These are phyloP conservation scores for Machimus rusticus DNA, from an alignment of 2,888 invertebrate species.

Conservation along the genomic window DNA sequence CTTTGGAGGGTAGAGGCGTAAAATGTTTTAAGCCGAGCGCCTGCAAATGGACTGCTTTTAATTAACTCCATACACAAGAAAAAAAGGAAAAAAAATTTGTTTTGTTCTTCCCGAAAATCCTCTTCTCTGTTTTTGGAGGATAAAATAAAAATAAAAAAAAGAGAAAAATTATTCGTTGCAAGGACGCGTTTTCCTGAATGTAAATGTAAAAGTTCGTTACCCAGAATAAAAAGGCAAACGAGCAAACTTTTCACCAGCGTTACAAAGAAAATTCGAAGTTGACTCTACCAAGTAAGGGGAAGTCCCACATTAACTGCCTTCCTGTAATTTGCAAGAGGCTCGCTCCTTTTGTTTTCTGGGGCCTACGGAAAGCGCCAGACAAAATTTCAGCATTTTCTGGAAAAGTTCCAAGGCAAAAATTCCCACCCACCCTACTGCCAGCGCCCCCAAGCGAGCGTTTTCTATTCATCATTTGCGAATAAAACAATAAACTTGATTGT, in stretches of 20 bases:
- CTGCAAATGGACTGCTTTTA: neutral
- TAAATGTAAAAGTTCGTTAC: neutral
- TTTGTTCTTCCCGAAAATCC: neutral
- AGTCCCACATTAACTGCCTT: constrained; percentile 25
- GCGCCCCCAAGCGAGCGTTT: neutral
- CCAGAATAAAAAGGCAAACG: neutral
- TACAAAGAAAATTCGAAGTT: constrained; percentile 9
- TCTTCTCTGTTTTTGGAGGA: neutral
- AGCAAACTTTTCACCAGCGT: neutral
- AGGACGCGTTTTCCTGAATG: neutral
- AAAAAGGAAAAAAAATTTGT: neutral
- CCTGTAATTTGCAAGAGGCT: constrained; percentile 13
- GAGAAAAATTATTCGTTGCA: neutral
- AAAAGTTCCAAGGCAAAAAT: constrained; percentile 22
- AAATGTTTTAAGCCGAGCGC: neutral
- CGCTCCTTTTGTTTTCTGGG: neutral
- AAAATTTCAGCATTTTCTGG: constrained; percentile 6
- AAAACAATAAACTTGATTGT: constrained; percentile 34
- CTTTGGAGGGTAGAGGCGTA: neutral
- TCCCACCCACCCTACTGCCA: neutral
- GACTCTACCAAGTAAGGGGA: neutral
- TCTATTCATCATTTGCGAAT: constrained; percentile 23
- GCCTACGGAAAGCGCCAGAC: constrained; percentile 7
- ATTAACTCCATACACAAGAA: neutral
- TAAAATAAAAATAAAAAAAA: neutral